phyloP scores from a whole-genome alignment of 1,140 invertebrate genomes.

The Drosophila nasuta region DNA sequence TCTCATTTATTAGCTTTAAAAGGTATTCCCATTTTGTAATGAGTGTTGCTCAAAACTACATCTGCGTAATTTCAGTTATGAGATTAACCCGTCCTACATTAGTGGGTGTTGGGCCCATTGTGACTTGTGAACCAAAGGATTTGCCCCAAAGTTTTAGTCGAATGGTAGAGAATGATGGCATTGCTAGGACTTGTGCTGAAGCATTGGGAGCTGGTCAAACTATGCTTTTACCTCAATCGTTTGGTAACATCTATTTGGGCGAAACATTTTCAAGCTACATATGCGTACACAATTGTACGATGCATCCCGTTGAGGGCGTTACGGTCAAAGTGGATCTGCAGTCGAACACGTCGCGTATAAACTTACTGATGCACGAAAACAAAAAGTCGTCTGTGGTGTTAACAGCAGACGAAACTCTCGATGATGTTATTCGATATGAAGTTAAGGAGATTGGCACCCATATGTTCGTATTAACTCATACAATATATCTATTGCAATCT shows the following conservation, averaged over 20 bases:
- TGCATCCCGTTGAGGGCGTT: constrained; percentile 92
- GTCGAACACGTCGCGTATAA: constrained; percentile 94
- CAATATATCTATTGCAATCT: neutral
- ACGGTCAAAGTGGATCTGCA: constrained; percentile 96
- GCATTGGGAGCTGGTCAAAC: constrained; percentile 94
- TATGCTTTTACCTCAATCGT: constrained; percentile 96
- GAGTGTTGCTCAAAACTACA: neutral
- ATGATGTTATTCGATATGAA: constrained; percentile 98
- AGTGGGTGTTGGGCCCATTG: constrained; percentile 61
- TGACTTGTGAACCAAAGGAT: constrained; percentile 61
- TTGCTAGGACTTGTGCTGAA: constrained; percentile 86
- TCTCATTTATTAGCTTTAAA: constrained; percentile 68
- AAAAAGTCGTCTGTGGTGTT: constrained; percentile 88
- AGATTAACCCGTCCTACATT: constrained; percentile 65
- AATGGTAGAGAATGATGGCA: constrained; percentile 48
- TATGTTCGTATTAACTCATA: constrained; percentile 88
- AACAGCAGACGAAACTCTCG: constrained; percentile 93
- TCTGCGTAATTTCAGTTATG: constrained; percentile 53
- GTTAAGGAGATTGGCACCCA: constrained; percentile 99
- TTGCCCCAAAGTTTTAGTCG: constrained; percentile 52
- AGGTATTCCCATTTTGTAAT: constrained; percentile 29
- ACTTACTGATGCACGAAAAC: constrained; percentile 88
- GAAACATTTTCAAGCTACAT: constrained; percentile 99
- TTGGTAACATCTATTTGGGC: constrained; percentile 93
- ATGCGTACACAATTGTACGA: constrained; percentile 97